Evolutionary conservation across 2,797 vertebrate species (phyloP), one percentile per base, ranked within the genome.

Genomic region (Linurgus olivaceus): DNA sequence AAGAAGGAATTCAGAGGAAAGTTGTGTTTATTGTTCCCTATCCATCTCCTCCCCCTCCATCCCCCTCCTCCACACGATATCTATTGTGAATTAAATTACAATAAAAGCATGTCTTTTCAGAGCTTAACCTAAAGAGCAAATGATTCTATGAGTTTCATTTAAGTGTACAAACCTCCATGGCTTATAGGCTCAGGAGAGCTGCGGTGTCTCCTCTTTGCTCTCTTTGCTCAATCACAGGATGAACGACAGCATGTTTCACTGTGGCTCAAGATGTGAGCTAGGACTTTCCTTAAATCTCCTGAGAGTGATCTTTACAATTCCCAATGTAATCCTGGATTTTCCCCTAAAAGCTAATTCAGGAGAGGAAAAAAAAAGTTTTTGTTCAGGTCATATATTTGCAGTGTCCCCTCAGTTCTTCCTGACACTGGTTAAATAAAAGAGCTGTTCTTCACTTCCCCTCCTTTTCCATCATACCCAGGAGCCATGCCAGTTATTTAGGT

Each of bases 261-360:
- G 23, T 50, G 74, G 55, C 77, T 81, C 3, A 2, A 82, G 88
- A 90, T 38, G 29, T 29, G 58, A 83, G 47, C 62, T 70, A 82
- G 80, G 90, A 45, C 35, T 57, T 93, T 72, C 61, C 66, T 50
- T 67, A 68, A 95, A 79, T 83, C 45, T 95, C 66, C 52, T 28
- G 17, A 23, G 74, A 94, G 38, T 37, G 14, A 78, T 87, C 86
- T 92, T 78, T 85, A 65, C 55, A 94, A 63, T 78, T 68, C 31
- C 42, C n/a, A 21, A 0, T 61, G 40, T 38, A 86, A 75, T 55
- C 40, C 35, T 55, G 51, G n/a, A 35, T 95, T 94, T 95, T 84
- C 21, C 62, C 48, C 38, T 48, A 71, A 95, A 96, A 92, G 72
- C 44, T 96, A 73, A 88, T 92, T 93, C 54, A 40, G 19, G 8